A percentile compares a stretch with the other conserved stretches of the same genome.
These are phyloP conservation scores for Girardinus metallicus DNA, from an alignment of 2,797 vertebrate genomes.

Conservation along the genomic window DNA sequence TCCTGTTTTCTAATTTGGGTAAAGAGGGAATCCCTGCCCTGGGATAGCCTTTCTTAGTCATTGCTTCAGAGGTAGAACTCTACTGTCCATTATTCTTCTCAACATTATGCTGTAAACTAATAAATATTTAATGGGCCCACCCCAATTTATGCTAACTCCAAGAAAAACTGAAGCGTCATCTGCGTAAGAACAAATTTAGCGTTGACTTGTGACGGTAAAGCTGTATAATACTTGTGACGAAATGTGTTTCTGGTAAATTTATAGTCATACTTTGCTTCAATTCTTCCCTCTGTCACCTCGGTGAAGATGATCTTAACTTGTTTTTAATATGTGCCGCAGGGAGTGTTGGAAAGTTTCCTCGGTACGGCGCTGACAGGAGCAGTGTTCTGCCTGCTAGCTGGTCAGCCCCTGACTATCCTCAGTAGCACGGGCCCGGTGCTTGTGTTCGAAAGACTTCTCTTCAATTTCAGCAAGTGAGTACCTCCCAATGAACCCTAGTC, in stretches of 20 bases:
- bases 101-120: background rate
- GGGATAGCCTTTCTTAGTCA: slow-evolving; percentile 19
- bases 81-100: background rate
- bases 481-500: background rate
- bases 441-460: slow-evolving; percentile 95
- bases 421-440: slow-evolving; percentile 98
- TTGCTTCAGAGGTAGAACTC: slow-evolving; percentile 1
- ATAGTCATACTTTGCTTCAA: background rate
- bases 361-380: slow-evolving; percentile 91
- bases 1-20: background rate
- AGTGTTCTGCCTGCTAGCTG: slow-evolving; percentile 92
- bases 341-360: slow-evolving; percentile 88
- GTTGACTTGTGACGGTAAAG: background rate
- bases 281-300: background rate
- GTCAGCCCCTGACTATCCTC: slow-evolving; percentile 95
- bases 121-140: background rate
- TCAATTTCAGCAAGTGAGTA: slow-evolving; percentile 97
- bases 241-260: background rate
- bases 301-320: background rate
- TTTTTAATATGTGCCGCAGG: slow-evolving; percentile 47
- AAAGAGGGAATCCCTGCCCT: slow-evolving; percentile 66
- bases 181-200: slow-evolving; percentile 25
- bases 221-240: background rate
- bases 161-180: slow-evolving; percentile 31
- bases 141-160: background rate